A percentile compares a stretch with the other conserved stretches of the same genome.
phyloP scores from a whole-genome alignment of 2,113 vertebrate species.

The Morone chrysops region DNA sequence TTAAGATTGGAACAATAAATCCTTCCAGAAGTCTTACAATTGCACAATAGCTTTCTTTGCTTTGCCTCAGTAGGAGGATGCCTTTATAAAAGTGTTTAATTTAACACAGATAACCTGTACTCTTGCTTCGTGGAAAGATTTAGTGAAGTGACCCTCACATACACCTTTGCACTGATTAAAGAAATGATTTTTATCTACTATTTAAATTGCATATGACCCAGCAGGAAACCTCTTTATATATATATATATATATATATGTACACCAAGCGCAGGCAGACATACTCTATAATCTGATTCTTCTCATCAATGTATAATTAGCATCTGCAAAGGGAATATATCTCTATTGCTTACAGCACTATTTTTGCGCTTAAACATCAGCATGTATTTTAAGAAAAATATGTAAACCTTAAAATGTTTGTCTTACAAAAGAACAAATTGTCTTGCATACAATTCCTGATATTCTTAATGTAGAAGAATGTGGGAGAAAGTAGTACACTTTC shows the following conservation, averaged over 20 bases:
- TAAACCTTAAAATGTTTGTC: constrained; percentile 6
- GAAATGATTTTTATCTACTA: constrained; percentile 49
- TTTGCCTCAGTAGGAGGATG: constrained; percentile 26
- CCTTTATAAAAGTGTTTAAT: constrained; percentile 49
- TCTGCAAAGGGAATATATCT: constrained; percentile 32
- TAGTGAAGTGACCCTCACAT: constrained; percentile 1
- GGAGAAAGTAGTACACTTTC: neutral
- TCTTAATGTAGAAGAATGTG: neutral
- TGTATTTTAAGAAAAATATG: neutral
- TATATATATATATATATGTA: neutral
- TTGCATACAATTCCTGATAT: neutral
- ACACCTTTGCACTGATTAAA: constrained; percentile 54
- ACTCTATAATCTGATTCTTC: constrained; percentile 11
- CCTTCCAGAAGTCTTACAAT: constrained; percentile 44
- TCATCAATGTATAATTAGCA: constrained; percentile 46
- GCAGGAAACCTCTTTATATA: constrained; percentile 39
- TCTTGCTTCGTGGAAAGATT: constrained; percentile 34
- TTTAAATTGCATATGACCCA: constrained; percentile 49
- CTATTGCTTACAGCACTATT: neutral
- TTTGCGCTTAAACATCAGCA: neutral
- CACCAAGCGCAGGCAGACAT: constrained; percentile 25
- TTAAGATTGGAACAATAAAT: constrained; percentile 63
- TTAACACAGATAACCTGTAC: constrained; percentile 38
- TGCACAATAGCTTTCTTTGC: constrained; percentile 36
- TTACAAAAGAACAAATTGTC: neutral